Evolutionary conservation across 2,888 invertebrate species (phyloP).

Genomic region (Drosophila tanythrix): DNA sequence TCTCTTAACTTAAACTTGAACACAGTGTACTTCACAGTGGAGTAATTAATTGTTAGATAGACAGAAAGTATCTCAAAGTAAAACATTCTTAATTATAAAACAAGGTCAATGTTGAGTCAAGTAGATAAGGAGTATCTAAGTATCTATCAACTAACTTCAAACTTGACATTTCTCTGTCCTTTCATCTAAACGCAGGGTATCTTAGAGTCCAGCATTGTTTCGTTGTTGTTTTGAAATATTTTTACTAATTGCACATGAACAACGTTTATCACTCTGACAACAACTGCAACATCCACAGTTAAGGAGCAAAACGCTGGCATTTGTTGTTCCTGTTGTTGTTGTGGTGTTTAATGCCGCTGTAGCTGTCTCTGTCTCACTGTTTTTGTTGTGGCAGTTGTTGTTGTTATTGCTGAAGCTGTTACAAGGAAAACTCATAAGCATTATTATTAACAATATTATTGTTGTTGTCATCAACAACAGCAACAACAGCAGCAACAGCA

Average conservation of each 20-base stretch:
- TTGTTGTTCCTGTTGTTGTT: constrained; percentile 16
- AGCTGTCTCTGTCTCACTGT: constrained; percentile 18
- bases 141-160: neutral
- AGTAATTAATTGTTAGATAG: neutral
- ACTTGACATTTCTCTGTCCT: neutral
- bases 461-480: constrained; percentile 71
- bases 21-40: neutral
- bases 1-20: neutral
- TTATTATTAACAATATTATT: constrained; percentile 83
- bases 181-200: constrained; percentile 18
- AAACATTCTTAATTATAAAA: neutral
- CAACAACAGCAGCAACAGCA: constrained; percentile 38
- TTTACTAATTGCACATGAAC: constrained; percentile 80
- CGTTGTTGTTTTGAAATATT: constrained; percentile 51
- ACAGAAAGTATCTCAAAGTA: neutral
- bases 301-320: constrained; percentile 26
- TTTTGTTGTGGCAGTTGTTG: constrained; percentile 19
- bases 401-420: constrained; percentile 45
- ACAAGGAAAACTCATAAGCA: constrained; percentile 80
- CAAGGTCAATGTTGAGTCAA: neutral
- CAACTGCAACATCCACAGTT: constrained; percentile 47
- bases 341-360: constrained; percentile 2
- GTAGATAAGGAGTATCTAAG: too few species aligned
- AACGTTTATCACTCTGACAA: constrained; percentile 75
- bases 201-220: neutral